A percentile compares a stretch with the other conserved stretches of the same genome.
These are phyloP conservation scores for Machimus atricapillus DNA, from an alignment of 2,888 invertebrate species.

Conservation along the genomic window DNA sequence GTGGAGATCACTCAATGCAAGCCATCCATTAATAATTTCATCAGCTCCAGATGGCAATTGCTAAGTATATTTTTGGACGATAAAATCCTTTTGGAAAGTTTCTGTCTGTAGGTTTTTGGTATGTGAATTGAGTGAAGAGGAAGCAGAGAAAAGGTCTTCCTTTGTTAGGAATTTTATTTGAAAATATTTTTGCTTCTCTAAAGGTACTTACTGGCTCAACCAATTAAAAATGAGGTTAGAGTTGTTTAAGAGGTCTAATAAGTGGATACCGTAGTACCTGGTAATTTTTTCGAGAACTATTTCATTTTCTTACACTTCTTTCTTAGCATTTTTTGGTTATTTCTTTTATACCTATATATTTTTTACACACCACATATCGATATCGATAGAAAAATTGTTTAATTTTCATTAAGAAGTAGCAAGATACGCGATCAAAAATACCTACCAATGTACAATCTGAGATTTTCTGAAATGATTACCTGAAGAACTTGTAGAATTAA, in stretches of 20 bases:
- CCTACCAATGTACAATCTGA: too few species aligned
- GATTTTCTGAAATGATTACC: too few species aligned
- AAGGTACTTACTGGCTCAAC: neutral
- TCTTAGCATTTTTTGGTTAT: too few species aligned
- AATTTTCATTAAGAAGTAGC: too few species aligned
- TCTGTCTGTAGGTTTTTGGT: neutral
- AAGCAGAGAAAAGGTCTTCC: neutral
- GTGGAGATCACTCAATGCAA: constrained; percentile 18
- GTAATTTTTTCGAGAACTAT: too few species aligned
- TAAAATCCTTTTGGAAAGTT: neutral
- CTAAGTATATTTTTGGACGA: neutral
- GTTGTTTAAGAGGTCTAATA: neutral
- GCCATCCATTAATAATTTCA: constrained; percentile 27
- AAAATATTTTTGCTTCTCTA: neutral
- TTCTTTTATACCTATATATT: too few species aligned
- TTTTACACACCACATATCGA: too few species aligned
- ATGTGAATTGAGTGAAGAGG: neutral
- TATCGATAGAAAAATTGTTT: too few species aligned
- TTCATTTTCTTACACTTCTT: too few species aligned
- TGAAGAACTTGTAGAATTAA: too few species aligned
- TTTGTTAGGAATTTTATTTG: neutral
- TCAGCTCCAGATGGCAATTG: constrained; percentile 1
- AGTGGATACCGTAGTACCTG: neutral
- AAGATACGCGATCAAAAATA: too few species aligned
- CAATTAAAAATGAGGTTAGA: neutral